These are phyloP conservation scores for Microctenopoma lineatum DNA, from an alignment of 2,797 vertebrate species.

Conservation along the genomic window DNA sequence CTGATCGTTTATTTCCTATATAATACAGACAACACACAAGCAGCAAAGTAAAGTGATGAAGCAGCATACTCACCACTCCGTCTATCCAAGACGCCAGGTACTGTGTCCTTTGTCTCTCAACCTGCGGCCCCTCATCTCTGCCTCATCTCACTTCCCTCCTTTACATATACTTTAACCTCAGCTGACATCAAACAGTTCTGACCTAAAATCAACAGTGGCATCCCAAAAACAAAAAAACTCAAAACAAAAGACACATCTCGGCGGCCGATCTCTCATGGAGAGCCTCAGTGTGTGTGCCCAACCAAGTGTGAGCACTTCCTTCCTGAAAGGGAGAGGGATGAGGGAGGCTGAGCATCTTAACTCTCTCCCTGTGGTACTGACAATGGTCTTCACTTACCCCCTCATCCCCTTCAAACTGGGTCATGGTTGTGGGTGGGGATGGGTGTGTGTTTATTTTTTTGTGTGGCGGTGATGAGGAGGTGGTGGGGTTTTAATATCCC, in stretches of 20 bases:
- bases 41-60: slow-evolving; percentile 39
- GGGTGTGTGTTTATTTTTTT: slow-evolving; percentile 22
- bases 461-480: slow-evolving; percentile 31
- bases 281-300: slow-evolving; percentile 70
- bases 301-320: slow-evolving; percentile 73
- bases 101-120: slow-evolving; percentile 66
- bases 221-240: slow-evolving; percentile 34
- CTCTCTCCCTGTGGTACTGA: slow-evolving; percentile 72
- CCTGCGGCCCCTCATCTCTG: slow-evolving; percentile 62
- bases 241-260: slow-evolving; percentile 41
- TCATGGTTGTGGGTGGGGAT: slow-evolving; percentile 73
- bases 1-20: background rate
- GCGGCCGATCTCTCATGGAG: slow-evolving; percentile 33
- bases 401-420: slow-evolving; percentile 80
- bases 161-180: slow-evolving; percentile 56
- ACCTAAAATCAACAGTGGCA: slow-evolving; percentile 51
- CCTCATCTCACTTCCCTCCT: slow-evolving; percentile 44
- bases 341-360: slow-evolving; percentile 72
- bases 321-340: slow-evolving; percentile 67
- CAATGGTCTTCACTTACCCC: slow-evolving; percentile 79
- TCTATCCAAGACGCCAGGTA: slow-evolving; percentile 59
- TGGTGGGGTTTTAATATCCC: slow-evolving; percentile 67
- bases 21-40: slow-evolving; percentile 9
- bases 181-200: slow-evolving; percentile 56
- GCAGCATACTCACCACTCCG: slow-evolving; percentile 76